Evolutionary conservation across 2,113 vertebrate species (phyloP).

Genomic region (Symphodus melops): DNA sequence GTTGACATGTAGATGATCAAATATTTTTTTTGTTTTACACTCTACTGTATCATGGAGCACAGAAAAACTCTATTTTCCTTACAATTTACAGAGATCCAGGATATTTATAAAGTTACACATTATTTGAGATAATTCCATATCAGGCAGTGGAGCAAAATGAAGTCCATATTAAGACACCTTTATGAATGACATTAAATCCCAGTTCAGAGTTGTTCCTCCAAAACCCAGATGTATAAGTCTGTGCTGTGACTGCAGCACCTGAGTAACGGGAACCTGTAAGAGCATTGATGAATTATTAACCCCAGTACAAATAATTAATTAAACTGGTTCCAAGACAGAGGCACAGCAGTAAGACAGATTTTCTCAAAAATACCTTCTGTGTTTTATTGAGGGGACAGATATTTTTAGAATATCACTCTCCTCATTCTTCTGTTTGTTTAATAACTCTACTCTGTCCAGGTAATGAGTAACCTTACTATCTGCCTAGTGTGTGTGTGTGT

Average conservation of each 20-base stretch:
- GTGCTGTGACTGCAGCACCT: background rate
- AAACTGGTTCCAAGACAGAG: conserved; percentile 34
- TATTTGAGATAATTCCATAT: background rate
- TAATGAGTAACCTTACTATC: no score
- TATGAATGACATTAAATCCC: no score
- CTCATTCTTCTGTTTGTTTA: background rate
- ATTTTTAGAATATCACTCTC: conserved; percentile 7
- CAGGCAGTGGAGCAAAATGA: background rate
- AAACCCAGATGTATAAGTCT: background rate
- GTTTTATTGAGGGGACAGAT: background rate
- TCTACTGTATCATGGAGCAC: no score
- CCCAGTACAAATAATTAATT: conserved; percentile 69
- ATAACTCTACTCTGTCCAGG: no score
- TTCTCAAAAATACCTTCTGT: conserved; percentile 10
- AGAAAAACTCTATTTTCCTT: background rate
- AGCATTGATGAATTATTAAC: conserved; percentile 70
- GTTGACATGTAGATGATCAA: background rate
- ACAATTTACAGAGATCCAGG: no score
- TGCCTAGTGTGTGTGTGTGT: no score
- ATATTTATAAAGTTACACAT: background rate
- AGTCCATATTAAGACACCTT: no score
- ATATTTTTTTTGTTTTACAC: background rate
- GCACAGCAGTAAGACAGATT: conserved; percentile 28
- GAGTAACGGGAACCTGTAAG: conserved; percentile 63
- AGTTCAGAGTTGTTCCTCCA: no score